Evolutionary conservation across 2,888 invertebrate genomes (phyloP), one percentile per base, ranked within the genome.

Genomic region (Hemicrepidius hirtus): DNA sequence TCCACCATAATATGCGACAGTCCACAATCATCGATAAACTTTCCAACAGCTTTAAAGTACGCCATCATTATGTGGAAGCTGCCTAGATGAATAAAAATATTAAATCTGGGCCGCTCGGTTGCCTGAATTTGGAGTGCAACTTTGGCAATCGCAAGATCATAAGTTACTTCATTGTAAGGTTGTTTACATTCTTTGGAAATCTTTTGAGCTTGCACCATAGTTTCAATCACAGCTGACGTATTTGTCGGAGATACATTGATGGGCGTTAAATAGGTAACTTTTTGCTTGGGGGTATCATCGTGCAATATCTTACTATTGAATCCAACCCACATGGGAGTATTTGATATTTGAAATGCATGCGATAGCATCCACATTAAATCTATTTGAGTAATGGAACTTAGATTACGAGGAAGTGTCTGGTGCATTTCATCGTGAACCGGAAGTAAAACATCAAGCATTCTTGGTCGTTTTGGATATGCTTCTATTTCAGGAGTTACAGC

Each of bases 271-370:
- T 83, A 82, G 0, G 77, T 73, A 55, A 82, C 68, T 73, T 74
- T 77, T 75, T 83, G 81, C 41, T 71, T 71, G 5, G 44, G 9
- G 37, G 70, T 71, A 24, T 68, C 59, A 59, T 83, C 81, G 10
- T 69, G 40, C 18, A 57, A 12, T 21, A 82, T 74, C 40, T 24
- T 35, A 57, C 75, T 75, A 73, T 83, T 81, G 50, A 77, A 84
- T n/a, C 83, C 82, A 13, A 80, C 79, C 83, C 83, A 84, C 79
- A 80, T 80, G 44, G 82, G 82, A 5, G 79, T 80, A n/a, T 81
- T 73, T 44, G 77, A 60, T 46, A 82, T 63, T 64, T 79, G 35
- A 1, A 78, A 64, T 4, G 4, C 18, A 32, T 64, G 50, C n/a
- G 64, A 46, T 10, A 64, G 35, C 49, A 64, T 6, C 32, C 37